Conservation (phyloP, 1,140 invertebrate species). For the Aphis gossypii region DNA sequence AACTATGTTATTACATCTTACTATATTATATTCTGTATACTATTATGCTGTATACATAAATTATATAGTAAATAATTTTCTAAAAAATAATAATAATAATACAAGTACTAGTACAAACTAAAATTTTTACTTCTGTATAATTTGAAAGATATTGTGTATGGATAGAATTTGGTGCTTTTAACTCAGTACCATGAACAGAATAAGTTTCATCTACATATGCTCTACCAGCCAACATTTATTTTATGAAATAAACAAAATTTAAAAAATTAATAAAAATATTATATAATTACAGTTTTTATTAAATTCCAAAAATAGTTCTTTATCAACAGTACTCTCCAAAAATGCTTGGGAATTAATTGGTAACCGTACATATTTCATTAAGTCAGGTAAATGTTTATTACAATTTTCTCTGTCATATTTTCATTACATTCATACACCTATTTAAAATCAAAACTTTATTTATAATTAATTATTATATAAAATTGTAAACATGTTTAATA, state of each 20-base stretch:
- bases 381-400: neutral
- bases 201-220: neutral
- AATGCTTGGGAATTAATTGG: neutral
- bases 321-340: neutral
- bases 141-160: neutral
- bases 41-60: too few relatives aligned
- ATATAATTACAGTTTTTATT: neutral
- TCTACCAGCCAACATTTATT: neutral
- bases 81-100: neutral
- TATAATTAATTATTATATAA: neutral
- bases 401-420: neutral
- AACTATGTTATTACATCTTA: too few relatives aligned
- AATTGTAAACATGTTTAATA: neutral
- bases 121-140: neutral
- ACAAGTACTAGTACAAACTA: neutral
- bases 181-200: neutral
- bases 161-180: neutral
- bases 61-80: neutral
- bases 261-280: neutral
- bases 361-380: neutral
- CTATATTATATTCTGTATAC: too few relatives aligned
- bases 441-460: neutral
- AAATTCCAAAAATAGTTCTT: neutral
- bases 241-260: neutral
- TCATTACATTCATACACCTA: slow-evolving; percentile 2